Evolutionary conservation across 2,113 vertebrate species (phyloP), one percentile per base, ranked within the genome.

Genomic region (Sinocyclocheilus anophthalmus): DNA sequence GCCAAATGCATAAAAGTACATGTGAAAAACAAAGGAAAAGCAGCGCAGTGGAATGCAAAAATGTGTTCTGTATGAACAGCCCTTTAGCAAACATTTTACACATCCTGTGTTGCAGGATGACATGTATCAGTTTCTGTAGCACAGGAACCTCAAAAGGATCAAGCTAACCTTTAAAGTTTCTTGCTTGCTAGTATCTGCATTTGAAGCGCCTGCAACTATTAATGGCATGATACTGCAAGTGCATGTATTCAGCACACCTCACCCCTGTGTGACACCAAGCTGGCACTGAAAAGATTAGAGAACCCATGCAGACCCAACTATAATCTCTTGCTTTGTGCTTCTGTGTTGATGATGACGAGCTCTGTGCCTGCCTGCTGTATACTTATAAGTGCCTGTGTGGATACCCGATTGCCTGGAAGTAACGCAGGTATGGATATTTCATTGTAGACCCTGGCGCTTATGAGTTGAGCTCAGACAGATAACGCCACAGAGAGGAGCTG

Each of bases 351-450:
- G 76, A 78, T 82, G 78, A 83, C 75, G 70, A 48, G 72, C 39
- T 39, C 63, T 11, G 63, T 65, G 76, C 83, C 57, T 84, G 83
- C 10, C 45, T 73, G 61, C 26, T 24, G 78, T 83, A 79, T 88
- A 88, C 83, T 85, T 81, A 88, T 83, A 57, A 83, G 87, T 37
- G 33, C 73, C 63, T 57, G 57, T 83, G 73, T 75, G 83, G 77
- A 76, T 81, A 53, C 59, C 77, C 65, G 75, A 81, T 65, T 84
- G 57, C 81, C 73, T 69, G 81, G 79, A 75, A 83, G 87, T 75
- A 88, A 86, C 45, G 84, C 72, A 61, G 67, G 85, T 61, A 48
- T 89, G 78, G 76, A 87, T 82, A 84, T 85, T 82, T 89, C 72
- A 89, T 87, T 22, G 26, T 83, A 78, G 75, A 80, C 45, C 45